phyloP scores from a whole-genome alignment of 2,113 vertebrate species.

The Cryptomyrus ogoouensis region DNA sequence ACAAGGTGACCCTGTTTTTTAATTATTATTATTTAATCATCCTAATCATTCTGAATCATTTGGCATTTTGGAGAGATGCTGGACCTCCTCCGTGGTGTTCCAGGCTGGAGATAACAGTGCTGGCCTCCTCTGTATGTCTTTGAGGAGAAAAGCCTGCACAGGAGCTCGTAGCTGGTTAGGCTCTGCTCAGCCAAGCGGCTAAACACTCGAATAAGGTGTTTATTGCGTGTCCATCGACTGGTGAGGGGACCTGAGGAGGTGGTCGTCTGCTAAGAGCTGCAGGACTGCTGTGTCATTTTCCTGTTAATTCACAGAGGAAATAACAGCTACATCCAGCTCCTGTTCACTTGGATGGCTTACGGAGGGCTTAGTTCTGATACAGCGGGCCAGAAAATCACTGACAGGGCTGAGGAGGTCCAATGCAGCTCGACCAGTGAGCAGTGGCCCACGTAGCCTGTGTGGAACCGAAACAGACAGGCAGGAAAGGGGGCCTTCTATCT shows the following conservation, averaged over 20 bases:
- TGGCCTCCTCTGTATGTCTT: not conserved
- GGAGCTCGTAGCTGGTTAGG: not conserved
- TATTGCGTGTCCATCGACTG: not conserved
- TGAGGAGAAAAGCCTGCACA: not conserved
- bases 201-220: not conserved
- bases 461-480: not conserved
- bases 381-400: not conserved
- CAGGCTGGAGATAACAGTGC: not conserved
- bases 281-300: not conserved
- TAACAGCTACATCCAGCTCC: not conserved
- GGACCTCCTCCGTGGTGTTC: not conserved
- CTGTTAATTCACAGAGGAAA: not conserved
- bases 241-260: not conserved
- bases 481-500: not conserved
- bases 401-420: not conserved
- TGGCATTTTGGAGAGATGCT: not conserved
- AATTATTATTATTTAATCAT: not conserved
- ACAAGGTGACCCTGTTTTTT: slow-evolving; percentile 1
- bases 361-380: not conserved
- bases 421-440: not conserved
- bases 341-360: not conserved
- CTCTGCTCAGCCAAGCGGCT: not conserved
- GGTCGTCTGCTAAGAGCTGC: not conserved
- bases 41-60: not conserved
- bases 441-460: not conserved